A percentile compares a stretch with the other conserved stretches of the same genome.
Conservation (phyloP, 2,113 vertebrate genomes). For the Lucifuga dentata region DNA sequence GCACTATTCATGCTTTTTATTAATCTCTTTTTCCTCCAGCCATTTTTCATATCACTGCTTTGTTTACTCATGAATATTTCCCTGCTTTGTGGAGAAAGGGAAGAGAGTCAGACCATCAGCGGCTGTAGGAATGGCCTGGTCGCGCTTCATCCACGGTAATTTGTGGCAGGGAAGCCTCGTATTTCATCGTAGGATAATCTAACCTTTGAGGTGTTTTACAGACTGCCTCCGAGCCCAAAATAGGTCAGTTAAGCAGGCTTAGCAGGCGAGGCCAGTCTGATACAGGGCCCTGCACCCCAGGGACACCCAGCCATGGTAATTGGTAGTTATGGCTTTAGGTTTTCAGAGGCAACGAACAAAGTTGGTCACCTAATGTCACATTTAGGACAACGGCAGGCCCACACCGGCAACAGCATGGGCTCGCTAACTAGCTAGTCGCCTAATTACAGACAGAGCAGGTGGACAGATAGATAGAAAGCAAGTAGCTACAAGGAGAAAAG, state of each 20-base stretch:
- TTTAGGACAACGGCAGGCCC: slow-evolving; percentile 68
- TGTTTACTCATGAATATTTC: slow-evolving; percentile 86
- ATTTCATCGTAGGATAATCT: slow-evolving; percentile 81
- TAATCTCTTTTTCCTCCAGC: slow-evolving; percentile 81
- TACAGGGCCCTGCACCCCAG: slow-evolving; percentile 56
- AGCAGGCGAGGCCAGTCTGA: slow-evolving; percentile 62
- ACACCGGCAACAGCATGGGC: background rate
- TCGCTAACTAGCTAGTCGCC: slow-evolving; percentile 76
- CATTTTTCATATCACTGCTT: slow-evolving; percentile 82
- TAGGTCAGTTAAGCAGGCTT: slow-evolving; percentile 82
- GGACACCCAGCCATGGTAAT: slow-evolving; percentile 75
- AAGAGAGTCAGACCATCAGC: slow-evolving; percentile 42
- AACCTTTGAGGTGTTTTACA: slow-evolving; percentile 82
- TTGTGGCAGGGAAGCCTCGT: slow-evolving; percentile 71
- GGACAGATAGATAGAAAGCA: slow-evolving; percentile 43
- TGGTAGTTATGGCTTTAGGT: slow-evolving; percentile 78
- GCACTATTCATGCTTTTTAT: slow-evolving; percentile 81
- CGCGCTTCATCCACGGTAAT: slow-evolving; percentile 66
- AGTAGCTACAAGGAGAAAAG: background rate
- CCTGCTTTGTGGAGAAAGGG: slow-evolving; percentile 60
- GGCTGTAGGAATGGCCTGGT: slow-evolving; percentile 45
- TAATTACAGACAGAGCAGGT: slow-evolving; percentile 78
- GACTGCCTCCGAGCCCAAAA: slow-evolving; percentile 71
- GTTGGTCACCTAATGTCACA: slow-evolving; percentile 70
- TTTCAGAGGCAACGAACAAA: slow-evolving; percentile 71